Evolutionary conservation across 1,140 invertebrate genomes (phyloP), one percentile per base, ranked within the genome.

Genomic region (Ctenoplectra terminalis): DNA sequence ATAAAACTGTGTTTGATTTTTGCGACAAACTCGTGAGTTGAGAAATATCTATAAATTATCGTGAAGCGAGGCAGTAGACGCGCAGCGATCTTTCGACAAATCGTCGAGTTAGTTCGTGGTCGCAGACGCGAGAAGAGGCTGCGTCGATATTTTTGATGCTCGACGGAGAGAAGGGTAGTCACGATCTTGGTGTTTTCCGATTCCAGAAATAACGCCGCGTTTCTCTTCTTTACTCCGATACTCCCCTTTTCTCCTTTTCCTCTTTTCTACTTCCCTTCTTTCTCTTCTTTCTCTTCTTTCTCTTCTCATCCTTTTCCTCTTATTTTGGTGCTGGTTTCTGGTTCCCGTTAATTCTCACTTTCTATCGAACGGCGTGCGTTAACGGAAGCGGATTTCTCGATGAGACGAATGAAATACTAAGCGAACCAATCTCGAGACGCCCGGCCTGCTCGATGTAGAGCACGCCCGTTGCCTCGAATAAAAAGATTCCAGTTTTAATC

Each of bases 321-420:
- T 54, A 60, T 85, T 79, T 75, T 74, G 63, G 50, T 48, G 50
- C 75, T 34, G 37, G 26, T 64, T 60, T 85, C 58, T 17, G 58
- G 26, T 64, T 66, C 60, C 69, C 82, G 81, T 87, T 86, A 71
- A 82, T 82, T 74, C 79, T 37, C 63, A 34, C 73, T 76, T 67
- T 72, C 79, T 31, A 37, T 48, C 52, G 37, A 34, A 7, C 69
- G 54, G 46, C 60, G 75, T 66, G 78, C 83, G 56, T 73, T 83
- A 71, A 85, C 78, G 78, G 81, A 71, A 61, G 54, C 71, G 70
- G 84, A 85, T 70, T 85, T 74, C 58, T 81, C 81, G 75, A 86
- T 77, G 83, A 72, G 78, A 72, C 73, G 78, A 82, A 61, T 56
- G 78, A 76, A 85, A 70, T 77, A 85, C 76, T 85, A 85, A 71